Evolutionary conservation across 2,113 vertebrate species (phyloP), one percentile per base, ranked within the genome.

Genomic region (Heteronetta atricapilla): DNA sequence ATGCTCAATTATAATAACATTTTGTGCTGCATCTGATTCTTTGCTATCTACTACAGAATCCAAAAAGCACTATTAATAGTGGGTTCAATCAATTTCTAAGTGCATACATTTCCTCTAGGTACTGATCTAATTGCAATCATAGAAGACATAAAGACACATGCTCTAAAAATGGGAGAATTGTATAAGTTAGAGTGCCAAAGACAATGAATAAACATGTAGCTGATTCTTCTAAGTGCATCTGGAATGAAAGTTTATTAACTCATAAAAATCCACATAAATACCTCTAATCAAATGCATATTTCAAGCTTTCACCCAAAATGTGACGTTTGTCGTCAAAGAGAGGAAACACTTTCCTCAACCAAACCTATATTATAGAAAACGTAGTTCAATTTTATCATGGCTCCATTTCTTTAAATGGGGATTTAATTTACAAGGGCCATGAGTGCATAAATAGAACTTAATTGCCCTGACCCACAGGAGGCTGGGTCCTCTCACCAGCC

Each of bases 101-200:
- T 95, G 96, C 92, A 93, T 80, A 82, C 89, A 95, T 96, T 97
- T 97, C 96, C 96, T 97, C 95, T 96, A 96, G 93, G 74, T 96
- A 93, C 91, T 82, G 91, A 85, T 96, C 85, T 97, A 97, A 97
- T 97, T 97, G 96, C 97, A 97, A 96, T 97, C 96, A 97, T 68
- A 90, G 95, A 68, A 97, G 84, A 92, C 90, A 95, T 96, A 95
- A 92, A 95, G 94, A 91, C 93, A 94, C 94, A 90, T 86, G 40
- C 86, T 82, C 84, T 88, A 92, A 97, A 95, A 97, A 94, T 89
- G 84, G 89, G 94, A 89, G 95, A 89, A 95, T 82, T 77, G 44
- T 95, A 3, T 89, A 84, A 92, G 79, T 70, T 82, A 31, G 38
- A 91, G 74, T 92, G 52, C 70, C 60, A 84, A 75, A 52, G 77